phyloP scores from a whole-genome alignment of 2,888 invertebrate genomes.

The Eurois occulta region DNA sequence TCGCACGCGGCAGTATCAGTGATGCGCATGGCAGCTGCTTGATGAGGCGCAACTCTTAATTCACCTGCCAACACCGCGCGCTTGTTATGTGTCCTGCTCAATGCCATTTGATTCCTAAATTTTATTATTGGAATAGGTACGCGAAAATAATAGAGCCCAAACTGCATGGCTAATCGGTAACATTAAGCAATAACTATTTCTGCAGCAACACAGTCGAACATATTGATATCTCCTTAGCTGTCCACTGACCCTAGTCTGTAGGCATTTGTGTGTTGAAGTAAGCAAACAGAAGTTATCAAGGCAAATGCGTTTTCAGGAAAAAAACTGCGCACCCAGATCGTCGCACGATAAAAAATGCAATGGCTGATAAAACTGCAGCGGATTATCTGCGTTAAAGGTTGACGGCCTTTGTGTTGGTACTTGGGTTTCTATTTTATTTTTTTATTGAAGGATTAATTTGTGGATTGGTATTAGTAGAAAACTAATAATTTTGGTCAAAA shows the following conservation, averaged over 20 bases:
- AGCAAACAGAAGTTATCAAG: slow-evolving; percentile 59
- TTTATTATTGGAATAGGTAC: background rate
- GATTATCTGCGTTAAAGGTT: slow-evolving; percentile 48
- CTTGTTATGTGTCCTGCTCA: background rate
- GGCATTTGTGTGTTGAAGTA: slow-evolving; percentile 29
- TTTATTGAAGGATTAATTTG: background rate
- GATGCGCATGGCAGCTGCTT: too few relatives aligned
- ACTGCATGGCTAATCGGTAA: background rate
- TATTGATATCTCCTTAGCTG: slow-evolving; percentile 41
- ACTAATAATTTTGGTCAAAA: too few relatives aligned
- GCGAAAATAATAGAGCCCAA: background rate
- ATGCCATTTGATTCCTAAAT: background rate
- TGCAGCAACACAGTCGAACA: slow-evolving; percentile 16
- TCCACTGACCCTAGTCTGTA: slow-evolving; percentile 19
- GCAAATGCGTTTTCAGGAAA: slow-evolving; percentile 70
- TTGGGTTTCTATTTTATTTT: background rate
- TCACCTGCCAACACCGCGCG: background rate
- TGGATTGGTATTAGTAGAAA: too few relatives aligned
- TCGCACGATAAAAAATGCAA: slow-evolving; percentile 75
- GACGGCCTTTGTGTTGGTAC: slow-evolving; percentile 21
- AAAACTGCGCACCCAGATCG: slow-evolving; percentile 69
- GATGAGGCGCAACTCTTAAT: background rate
- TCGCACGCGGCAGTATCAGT: too few relatives aligned
- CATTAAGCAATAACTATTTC: background rate
- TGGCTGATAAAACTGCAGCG: slow-evolving; percentile 70